These are phyloP conservation scores for Tachina lurida DNA, from an alignment of 2,888 invertebrate genomes.

Conservation along the genomic window DNA sequence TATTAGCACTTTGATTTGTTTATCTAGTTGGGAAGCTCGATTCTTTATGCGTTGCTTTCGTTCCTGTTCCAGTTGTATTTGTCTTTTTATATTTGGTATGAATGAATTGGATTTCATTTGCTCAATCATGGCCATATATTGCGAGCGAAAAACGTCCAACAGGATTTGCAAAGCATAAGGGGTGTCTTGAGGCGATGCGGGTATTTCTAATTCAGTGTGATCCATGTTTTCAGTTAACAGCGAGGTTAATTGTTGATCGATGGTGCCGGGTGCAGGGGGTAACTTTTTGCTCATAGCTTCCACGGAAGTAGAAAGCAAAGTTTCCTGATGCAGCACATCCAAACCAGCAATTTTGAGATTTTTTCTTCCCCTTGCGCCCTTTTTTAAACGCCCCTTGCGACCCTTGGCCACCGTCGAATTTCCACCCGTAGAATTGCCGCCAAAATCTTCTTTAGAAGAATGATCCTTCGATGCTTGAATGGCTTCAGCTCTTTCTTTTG, in stretches of 20 bases:
- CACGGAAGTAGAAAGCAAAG: constrained; percentile 92
- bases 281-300: constrained; percentile 89
- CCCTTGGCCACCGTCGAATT: constrained; percentile 77
- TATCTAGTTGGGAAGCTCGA: constrained; percentile 94
- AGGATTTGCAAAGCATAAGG: constrained; percentile 94
- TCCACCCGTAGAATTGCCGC: constrained; percentile 71
- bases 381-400: constrained; percentile 86
- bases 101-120: constrained; percentile 92
- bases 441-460: constrained; percentile 83
- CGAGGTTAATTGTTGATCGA: constrained; percentile 94
- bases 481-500: constrained; percentile 80
- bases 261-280: constrained; percentile 95
- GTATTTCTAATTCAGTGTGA: constrained; percentile 93
- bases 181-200: constrained; percentile 89
- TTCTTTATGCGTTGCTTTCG: constrained; percentile 91
- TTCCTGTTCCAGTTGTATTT: constrained; percentile 93
- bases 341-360: constrained; percentile 91
- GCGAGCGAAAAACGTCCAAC: constrained; percentile 92
- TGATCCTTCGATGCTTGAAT: constrained; percentile 78
- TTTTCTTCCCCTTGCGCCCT: constrained; percentile 87
- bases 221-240: constrained; percentile 88
- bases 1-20: constrained; percentile 95
- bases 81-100: constrained; percentile 87
- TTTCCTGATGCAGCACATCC: constrained; percentile 94
- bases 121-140: constrained; percentile 92